Percentiles rank a stretch among this genome's conserved stretches.
These are phyloP conservation scores for Baryphthengus martii DNA, from an alignment of 2,113 vertebrate genomes.

Conservation along the genomic window DNA sequence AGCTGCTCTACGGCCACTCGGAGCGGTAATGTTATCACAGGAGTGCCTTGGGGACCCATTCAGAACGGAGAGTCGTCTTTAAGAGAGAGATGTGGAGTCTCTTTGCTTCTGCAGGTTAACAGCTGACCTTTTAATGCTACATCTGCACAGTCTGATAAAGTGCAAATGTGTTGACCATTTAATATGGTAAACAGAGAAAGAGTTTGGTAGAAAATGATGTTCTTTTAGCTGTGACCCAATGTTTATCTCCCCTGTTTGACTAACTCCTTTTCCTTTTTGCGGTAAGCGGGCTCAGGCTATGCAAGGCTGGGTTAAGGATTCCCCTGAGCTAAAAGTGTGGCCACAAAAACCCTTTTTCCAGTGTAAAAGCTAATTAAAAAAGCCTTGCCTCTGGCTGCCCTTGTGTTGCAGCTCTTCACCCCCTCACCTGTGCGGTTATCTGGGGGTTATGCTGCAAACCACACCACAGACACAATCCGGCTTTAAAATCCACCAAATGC, in stretches of 20 bases:
- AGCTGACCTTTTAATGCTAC: constrained; percentile 41
- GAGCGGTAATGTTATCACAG: constrained; percentile 19
- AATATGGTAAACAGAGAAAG: constrained; percentile 2
- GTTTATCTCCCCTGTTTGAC: neutral
- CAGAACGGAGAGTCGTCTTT: constrained; percentile 18
- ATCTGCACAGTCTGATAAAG: neutral
- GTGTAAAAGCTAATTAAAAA: constrained; percentile 36
- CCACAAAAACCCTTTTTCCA: neutral
- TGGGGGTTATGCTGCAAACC: neutral
- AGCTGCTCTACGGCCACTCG: neutral
- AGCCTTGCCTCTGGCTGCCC: constrained; percentile 41
- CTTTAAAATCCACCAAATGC: neutral
- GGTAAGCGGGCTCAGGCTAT: neutral
- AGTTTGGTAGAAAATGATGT: neutral
- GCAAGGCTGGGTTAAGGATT: constrained; percentile 38
- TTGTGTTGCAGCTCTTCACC: neutral
- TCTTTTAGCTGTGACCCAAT: neutral
- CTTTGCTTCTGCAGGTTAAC: constrained; percentile 11
- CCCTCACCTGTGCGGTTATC: constrained; percentile 1
- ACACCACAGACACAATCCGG: neutral
- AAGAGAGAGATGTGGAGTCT: constrained; percentile 37
- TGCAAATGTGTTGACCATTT: constrained; percentile 25
- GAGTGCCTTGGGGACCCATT: constrained; percentile 4
- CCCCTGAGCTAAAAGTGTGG: constrained; percentile 32
- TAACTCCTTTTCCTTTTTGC: neutral